Conservation (phyloP, 2,113 vertebrate species). For the Psilopsiagon aymara region DNA sequence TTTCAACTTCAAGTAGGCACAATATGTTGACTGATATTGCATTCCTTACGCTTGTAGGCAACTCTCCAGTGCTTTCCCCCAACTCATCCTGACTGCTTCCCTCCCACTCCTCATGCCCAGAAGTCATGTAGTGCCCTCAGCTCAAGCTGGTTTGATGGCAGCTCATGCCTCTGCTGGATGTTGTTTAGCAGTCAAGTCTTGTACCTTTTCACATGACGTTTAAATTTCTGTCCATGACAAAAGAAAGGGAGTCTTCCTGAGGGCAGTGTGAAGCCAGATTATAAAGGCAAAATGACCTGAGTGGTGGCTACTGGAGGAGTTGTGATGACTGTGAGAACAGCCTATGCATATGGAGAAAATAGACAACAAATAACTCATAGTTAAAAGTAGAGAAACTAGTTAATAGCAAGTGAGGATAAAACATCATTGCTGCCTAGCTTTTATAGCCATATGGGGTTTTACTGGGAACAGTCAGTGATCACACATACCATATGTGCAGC, state of each 20-base stretch:
- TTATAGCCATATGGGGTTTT: constrained; percentile 18
- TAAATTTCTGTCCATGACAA: neutral
- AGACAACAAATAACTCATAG: neutral
- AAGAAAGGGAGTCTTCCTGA: neutral
- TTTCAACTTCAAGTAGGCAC: neutral
- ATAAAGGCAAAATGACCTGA: neutral
- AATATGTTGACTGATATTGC: neutral
- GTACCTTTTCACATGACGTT: neutral
- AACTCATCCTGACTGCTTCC: neutral
- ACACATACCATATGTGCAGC: constrained; percentile 18
- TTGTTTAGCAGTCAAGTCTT: neutral
- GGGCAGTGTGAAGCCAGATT: neutral
- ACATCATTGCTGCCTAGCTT: neutral
- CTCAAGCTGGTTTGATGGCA: neutral
- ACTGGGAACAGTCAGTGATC: constrained; percentile 26
- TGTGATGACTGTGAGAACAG: neutral
- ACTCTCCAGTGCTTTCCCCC: neutral
- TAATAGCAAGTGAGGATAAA: neutral
- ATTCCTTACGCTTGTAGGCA: neutral
- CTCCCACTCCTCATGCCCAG: neutral
- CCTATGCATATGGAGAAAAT: neutral
- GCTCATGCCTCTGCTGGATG: neutral
- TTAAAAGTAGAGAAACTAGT: neutral
- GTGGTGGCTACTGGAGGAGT: neutral
- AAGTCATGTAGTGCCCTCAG: neutral